Evolutionary conservation across 2,797 vertebrate genomes (phyloP).

Genomic region (Apogon hyalosoma): DNA sequence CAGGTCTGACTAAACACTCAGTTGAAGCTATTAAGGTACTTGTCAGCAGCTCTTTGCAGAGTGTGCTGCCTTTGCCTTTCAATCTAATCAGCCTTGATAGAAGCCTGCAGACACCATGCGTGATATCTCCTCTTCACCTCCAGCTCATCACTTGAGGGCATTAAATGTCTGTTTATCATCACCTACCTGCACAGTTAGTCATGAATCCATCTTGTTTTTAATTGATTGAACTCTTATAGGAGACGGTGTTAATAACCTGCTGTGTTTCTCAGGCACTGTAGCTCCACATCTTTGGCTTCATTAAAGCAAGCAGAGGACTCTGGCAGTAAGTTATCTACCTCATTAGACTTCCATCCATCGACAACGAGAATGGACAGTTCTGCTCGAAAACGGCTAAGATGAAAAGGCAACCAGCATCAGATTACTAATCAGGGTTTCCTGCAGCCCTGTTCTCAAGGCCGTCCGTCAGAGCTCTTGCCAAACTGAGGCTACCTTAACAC

Average conservation of each 20-base stretch:
- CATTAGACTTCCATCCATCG: slow-evolving; percentile 57
- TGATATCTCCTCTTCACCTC: slow-evolving; percentile 53
- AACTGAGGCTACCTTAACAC: slow-evolving; percentile 34
- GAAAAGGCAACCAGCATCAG: slow-evolving; percentile 40
- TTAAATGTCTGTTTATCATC: slow-evolving; percentile 61
- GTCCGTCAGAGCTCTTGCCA: slow-evolving; percentile 32
- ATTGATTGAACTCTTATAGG: slow-evolving; percentile 58
- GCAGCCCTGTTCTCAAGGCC: slow-evolving; percentile 6
- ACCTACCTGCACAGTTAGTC: slow-evolving; percentile 41
- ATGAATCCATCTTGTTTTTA: slow-evolving; percentile 42
- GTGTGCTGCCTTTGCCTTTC: slow-evolving; percentile 64
- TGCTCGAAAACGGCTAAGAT: slow-evolving; percentile 42
- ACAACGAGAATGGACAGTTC: slow-evolving; percentile 43
- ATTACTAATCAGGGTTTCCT: slow-evolving; percentile 36
- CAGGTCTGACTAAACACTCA: slow-evolving; percentile 64
- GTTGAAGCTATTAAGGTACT: slow-evolving; percentile 71
- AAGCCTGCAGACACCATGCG: slow-evolving; percentile 40
- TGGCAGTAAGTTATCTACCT: slow-evolving; percentile 48
- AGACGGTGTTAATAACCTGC: slow-evolving; percentile 47
- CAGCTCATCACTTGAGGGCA: slow-evolving; percentile 49
- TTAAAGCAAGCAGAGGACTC: slow-evolving; percentile 44
- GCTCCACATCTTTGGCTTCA: slow-evolving; percentile 52
- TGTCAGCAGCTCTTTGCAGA: slow-evolving; percentile 77
- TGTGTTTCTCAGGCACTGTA: slow-evolving; percentile 20
- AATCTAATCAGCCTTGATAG: slow-evolving; percentile 69